These are phyloP conservation scores for Chrysomela aeneicollis DNA, from an alignment of 2,888 invertebrate genomes.

Conservation along the genomic window DNA sequence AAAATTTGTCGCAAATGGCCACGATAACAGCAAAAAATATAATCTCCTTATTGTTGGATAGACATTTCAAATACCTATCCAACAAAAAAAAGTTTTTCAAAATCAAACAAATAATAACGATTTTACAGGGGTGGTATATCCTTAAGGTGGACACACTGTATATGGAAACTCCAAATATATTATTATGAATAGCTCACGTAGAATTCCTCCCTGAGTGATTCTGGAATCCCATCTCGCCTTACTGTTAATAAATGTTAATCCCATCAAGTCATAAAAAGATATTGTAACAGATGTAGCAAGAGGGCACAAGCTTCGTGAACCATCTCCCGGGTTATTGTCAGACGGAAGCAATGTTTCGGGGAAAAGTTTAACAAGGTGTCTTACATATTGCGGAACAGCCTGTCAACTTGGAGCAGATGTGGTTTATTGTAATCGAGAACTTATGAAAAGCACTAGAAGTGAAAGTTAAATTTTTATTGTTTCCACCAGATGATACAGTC, in stretches of 20 bases:
- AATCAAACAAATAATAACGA: no score
- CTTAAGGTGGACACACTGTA: no score
- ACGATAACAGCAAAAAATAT: no score
- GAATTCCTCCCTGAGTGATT: background rate
- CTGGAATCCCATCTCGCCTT: background rate
- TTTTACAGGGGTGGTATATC: no score
- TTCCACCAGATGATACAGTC: background rate
- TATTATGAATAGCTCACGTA: background rate
- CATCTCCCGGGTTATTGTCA: conserved; percentile 41
- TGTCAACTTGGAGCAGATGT: conserved; percentile 47
- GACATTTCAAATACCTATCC: no score
- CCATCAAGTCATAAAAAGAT: background rate
- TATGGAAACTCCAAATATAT: background rate
- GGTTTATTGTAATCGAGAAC: conserved; percentile 48
- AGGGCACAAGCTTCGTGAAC: background rate
- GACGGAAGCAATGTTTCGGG: conserved; percentile 41
- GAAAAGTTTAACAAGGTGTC: conserved; percentile 50
- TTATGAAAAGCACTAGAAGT: conserved; percentile 25
- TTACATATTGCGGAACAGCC: conserved; percentile 48
- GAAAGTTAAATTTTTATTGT: background rate
- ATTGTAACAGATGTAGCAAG: conserved; percentile 14
- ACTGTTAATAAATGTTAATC: conserved; percentile 7
- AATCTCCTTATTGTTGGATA: no score
- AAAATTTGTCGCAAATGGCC: no score
- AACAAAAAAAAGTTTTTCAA: no score